phyloP scores from a whole-genome alignment of 2,888 invertebrate genomes.

The Meloe dianella region DNA sequence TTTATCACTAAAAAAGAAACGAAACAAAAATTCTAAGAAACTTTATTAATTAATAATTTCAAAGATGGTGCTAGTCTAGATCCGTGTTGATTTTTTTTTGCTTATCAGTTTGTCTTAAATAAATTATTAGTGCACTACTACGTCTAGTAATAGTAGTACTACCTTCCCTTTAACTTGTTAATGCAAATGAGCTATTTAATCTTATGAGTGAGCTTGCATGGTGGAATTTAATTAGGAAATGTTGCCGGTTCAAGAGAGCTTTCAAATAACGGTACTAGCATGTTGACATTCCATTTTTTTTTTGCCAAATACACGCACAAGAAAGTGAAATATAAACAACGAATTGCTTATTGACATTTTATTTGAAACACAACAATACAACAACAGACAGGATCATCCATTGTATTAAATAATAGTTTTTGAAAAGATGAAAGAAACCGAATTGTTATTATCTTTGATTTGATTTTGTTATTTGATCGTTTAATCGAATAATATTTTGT shows the following conservation, averaged over 20 bases:
- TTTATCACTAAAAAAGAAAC: too few relatives aligned
- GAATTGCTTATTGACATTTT: neutral
- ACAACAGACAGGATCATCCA: neutral
- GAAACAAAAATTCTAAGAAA: neutral
- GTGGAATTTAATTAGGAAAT: slow-evolving; percentile 39
- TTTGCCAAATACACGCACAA: too few relatives aligned
- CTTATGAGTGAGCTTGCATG: slow-evolving; percentile 39
- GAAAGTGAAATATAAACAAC: neutral
- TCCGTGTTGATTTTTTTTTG: too few relatives aligned
- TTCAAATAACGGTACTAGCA: slow-evolving; percentile 33
- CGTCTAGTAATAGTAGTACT: neutral
- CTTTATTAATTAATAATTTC: slow-evolving; percentile 1
- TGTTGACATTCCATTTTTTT: slow-evolving; percentile 10
- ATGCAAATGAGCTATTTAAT: slow-evolving; percentile 43
- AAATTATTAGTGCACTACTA: slow-evolving; percentile 1
- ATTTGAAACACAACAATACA: neutral
- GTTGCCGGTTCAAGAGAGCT: slow-evolving; percentile 38
- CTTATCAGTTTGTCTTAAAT: neutral
- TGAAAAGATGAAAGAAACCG: neutral
- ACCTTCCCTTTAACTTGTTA: slow-evolving; percentile 38
- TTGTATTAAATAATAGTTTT: neutral
- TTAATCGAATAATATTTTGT: slow-evolving; percentile 15
- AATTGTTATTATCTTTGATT: neutral
- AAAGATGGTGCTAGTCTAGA: neutral
- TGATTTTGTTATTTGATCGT: neutral